Evolutionary conservation across 2,888 invertebrate genomes (phyloP), one percentile per base, ranked within the genome.

Genomic region (Branchellion lobata): DNA sequence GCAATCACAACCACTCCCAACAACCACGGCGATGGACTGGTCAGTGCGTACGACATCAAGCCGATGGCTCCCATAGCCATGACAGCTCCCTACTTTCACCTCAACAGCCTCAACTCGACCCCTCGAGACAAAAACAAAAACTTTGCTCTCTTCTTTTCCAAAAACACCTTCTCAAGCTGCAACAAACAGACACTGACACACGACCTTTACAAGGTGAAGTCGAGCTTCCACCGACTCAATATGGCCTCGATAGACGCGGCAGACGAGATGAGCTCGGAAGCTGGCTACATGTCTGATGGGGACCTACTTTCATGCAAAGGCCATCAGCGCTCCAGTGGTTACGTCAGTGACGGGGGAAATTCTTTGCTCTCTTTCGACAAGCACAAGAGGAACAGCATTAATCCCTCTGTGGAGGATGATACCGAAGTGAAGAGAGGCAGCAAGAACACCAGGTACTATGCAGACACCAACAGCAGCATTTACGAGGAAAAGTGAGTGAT

Each of bases 31-130:
- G 34, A 29, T 8, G 18, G 29, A 27, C 3, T 34, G 33, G 34
- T 77, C 34, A 77, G 77, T 36, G 77, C 77, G n/a, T 77, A 34
- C 27, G 77, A 77, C 77, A 77, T 77, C 65, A 29, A 77, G 34
- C 77, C 77, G 14, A 77, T 77, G 77, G 73, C 73, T 73, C 77
- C 77, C 3, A 3, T 77, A 18, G 18, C 53, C 3, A 77, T 77
- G 77, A 61, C 77, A 0, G 29, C 77, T 57, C 77, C 77, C 14
- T 77, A 77, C 31, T 77, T 77, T 36, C 77, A 57, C 24, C 71
- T 69, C 71, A 69, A 18, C 71, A 34, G n/a, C 27, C 71, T 34
- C 5, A 57, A 5, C 21, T 57, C 61, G 21, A 57, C 61, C 3
- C 61, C 61, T 24, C n/a, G 21, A 5, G 21, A 18, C 24, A 57